A percentile compares a stretch with the other conserved stretches of the same genome.
phyloP scores from a whole-genome alignment of 2,888 invertebrate genomes.

The Lamproptera curius region DNA sequence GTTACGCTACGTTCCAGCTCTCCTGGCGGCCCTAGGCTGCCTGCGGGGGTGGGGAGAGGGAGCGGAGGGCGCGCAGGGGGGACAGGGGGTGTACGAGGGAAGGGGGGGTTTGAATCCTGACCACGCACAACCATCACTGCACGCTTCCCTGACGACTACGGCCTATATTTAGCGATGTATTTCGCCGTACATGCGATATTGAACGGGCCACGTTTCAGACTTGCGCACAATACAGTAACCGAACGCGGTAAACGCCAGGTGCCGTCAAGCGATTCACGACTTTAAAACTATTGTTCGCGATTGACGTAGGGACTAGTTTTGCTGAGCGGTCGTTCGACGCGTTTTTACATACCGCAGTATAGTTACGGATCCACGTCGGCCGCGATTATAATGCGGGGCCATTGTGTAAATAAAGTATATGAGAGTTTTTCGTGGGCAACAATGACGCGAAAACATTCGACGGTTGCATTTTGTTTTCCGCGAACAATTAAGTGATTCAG shows the following conservation, averaged over 20 bases:
- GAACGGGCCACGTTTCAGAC: slow-evolving; percentile 31
- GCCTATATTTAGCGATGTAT: slow-evolving; percentile 72
- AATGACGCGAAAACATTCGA: background rate
- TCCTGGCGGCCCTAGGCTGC: slow-evolving; percentile 33
- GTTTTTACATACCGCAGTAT: background rate
- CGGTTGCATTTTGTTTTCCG: slow-evolving; percentile 1
- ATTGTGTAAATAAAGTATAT: background rate
- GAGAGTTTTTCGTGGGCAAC: background rate
- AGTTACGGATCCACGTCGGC: background rate
- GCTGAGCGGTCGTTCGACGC: background rate
- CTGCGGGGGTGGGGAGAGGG: slow-evolving; percentile 23
- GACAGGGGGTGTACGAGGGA: slow-evolving; percentile 31
- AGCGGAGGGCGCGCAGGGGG: slow-evolving; percentile 36
- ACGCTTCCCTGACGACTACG: slow-evolving; percentile 36
- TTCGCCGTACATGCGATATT: slow-evolving; percentile 39
- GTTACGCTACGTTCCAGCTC: slow-evolving; percentile 44
- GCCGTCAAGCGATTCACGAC: background rate
- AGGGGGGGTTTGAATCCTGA: slow-evolving; percentile 55
- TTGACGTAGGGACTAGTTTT: slow-evolving; percentile 5
- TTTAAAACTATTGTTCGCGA: slow-evolving; percentile 11
- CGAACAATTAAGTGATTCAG: slow-evolving; percentile 12
- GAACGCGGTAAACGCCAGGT: slow-evolving; percentile 11
- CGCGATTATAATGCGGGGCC: background rate
- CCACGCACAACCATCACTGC: slow-evolving; percentile 64
- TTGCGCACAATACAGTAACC: slow-evolving; percentile 16